Evolutionary conservation across 2,113 vertebrate genomes (phyloP).

Genomic region (Gallinago undulata): DNA sequence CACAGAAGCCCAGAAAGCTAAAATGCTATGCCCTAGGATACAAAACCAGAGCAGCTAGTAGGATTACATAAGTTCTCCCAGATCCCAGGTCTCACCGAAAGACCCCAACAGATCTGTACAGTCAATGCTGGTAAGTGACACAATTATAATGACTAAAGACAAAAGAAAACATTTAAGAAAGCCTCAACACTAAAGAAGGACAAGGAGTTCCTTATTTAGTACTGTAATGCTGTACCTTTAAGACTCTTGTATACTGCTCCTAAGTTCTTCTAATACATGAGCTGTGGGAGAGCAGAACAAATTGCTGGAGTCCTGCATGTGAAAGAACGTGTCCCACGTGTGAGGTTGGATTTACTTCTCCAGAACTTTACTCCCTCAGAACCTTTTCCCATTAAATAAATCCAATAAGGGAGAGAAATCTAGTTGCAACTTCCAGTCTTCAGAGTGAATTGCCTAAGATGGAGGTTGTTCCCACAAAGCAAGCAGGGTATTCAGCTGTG

Average conservation of each 20-base stretch:
- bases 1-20: background rate
- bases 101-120: background rate
- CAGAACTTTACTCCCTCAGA: background rate
- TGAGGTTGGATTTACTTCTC: background rate
- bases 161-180: background rate
- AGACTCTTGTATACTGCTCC: background rate
- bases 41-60: background rate
- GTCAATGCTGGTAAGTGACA: background rate
- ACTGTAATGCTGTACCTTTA: background rate
- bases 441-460: background rate
- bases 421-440: background rate
- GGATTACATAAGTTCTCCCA: background rate
- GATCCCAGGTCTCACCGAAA: background rate
- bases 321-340: background rate
- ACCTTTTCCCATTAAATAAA: background rate
- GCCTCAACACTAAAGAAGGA: background rate
- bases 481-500: background rate
- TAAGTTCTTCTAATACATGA: background rate
- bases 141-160: background rate
- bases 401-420: background rate
- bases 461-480: background rate
- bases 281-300: background rate
- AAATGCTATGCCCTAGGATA: background rate
- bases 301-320: background rate
- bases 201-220: background rate